Evolutionary conservation across 1,140 invertebrate species (phyloP), one percentile per base, ranked within the genome.

Genomic region (Aphidius gifuensis): DNA sequence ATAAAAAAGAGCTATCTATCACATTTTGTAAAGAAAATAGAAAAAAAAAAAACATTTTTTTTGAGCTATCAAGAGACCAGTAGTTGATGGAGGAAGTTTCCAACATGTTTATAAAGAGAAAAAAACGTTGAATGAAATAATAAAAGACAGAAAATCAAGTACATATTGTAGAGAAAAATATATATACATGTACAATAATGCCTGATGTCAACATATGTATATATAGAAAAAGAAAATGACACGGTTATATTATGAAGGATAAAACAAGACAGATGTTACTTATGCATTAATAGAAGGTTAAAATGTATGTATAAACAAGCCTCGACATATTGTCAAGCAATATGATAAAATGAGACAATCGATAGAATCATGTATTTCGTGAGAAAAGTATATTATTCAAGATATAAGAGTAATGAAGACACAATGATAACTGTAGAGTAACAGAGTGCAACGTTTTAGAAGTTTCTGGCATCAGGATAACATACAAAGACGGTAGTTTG

Each of bases 401-500:
- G 39, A 8, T 61, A 53, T 62, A 50, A 59, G 74, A 64, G 68
- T 70, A 66, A 78, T 68, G 71, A 77, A 69, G 75, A 76, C 65
- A 63, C 47, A 58, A 57, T 56, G 71, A 69, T 57, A 66, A 68
- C 71, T 55, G 66, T 67, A 68, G 76, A 78, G 78, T 75, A 80
- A 79, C 77, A 77, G 76, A 80, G 77, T 79, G 74, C 75, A 75
- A 77, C 74, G 73, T 74, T 75, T 71, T 70, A 73, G 72, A 74
- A 72, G 71, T 79, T 76, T 71, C 71, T 58, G 70, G 58, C 68
- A 80, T 73, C 77, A 79, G 78, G 78, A 71, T 75, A 78, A 73
- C 77, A 81, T 75, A 69, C 68, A 64, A 9, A 55, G 58, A 58
- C 65, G 62, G 66, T 63, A 62, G 16, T 42, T 60, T 45, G 54